A percentile compares a stretch with the other conserved stretches of the same genome.
These are phyloP conservation scores for Polylopha cassiicola DNA, from an alignment of 2,888 invertebrate genomes.

Conservation along the genomic window DNA sequence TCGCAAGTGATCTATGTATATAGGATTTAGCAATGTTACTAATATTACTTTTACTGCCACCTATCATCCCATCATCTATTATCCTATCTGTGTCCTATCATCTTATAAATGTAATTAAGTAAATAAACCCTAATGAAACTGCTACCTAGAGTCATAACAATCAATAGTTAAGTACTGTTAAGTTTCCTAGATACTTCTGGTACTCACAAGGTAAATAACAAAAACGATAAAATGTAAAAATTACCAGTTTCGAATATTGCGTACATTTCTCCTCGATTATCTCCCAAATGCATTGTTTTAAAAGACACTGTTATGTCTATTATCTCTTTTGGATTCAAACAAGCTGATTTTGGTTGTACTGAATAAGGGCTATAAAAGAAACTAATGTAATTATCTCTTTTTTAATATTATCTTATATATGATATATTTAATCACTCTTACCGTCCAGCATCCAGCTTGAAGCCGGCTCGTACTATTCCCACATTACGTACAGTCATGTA, in stretches of 20 bases:
- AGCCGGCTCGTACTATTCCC: conserved; percentile 50
- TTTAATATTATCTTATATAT: background rate
- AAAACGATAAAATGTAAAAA: conserved; percentile 1
- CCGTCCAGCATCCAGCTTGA: conserved; percentile 54
- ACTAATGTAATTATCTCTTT: background rate
- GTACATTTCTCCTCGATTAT: conserved; percentile 45
- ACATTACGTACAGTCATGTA: conserved; percentile 46
- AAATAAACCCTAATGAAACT: no score
- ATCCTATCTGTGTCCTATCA: no score
- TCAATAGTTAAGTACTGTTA: no score
- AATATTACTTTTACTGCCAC: no score
- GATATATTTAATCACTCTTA: conserved; percentile 27
- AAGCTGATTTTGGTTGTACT: conserved; percentile 69
- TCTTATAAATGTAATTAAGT: no score
- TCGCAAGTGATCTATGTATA: no score
- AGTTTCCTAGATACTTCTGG: no score
- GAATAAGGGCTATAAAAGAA: conserved; percentile 66
- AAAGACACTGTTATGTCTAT: conserved; percentile 71
- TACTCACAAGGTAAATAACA: no score
- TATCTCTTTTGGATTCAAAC: conserved; percentile 64
- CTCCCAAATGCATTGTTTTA: conserved; percentile 65
- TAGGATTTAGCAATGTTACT: no score
- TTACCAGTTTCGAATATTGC: conserved; percentile 62
- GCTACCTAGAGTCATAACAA: no score
- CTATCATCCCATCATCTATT: no score